Percentiles rank a stretch among this genome's conserved stretches.
These are phyloP conservation scores for Orthosia incerta DNA, from an alignment of 2,888 invertebrate species.

Conservation along the genomic window DNA sequence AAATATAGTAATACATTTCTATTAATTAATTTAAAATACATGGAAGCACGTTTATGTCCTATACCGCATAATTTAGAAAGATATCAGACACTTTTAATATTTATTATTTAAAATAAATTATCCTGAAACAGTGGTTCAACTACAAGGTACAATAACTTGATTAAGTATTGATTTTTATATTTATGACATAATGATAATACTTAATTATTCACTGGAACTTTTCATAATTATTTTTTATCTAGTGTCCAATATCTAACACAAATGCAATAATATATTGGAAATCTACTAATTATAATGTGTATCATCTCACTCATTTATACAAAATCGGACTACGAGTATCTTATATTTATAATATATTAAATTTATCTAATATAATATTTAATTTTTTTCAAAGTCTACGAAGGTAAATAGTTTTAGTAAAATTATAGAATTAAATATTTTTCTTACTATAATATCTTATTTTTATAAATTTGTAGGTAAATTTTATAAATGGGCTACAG, in stretches of 20 bases:
- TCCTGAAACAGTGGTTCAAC: not conserved
- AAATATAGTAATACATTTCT: conserved; percentile 37
- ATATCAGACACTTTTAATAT: conserved; percentile 44
- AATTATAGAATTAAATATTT: conserved; percentile 55
- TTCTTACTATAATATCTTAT: conserved; percentile 47
- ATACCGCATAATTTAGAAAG: conserved; percentile 34
- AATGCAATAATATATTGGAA: conserved; percentile 39
- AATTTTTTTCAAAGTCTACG: conserved; percentile 52
- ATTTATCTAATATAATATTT: conserved; percentile 49
- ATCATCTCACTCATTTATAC: conserved; percentile 47
- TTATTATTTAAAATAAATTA: not conserved
- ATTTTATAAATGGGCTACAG: conserved; percentile 50
- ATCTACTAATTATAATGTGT: conserved; percentile 45
- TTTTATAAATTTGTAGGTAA: conserved; percentile 51
- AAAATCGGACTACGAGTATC: conserved; percentile 65
- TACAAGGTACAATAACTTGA: not conserved
- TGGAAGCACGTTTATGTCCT: conserved; percentile 70
- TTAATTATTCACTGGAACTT: not conserved
- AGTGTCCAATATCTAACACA: conserved; percentile 44
- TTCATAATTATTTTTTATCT: not conserved
- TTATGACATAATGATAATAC: not conserved
- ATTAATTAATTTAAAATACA: conserved; percentile 49
- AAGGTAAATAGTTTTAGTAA: conserved; percentile 55
- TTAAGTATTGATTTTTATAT: not conserved
- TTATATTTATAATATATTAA: conserved; percentile 51